Base-by-base conservation (phyloP, 2,888 invertebrate genomes). In the Hemaris fuciformis region DNA sequence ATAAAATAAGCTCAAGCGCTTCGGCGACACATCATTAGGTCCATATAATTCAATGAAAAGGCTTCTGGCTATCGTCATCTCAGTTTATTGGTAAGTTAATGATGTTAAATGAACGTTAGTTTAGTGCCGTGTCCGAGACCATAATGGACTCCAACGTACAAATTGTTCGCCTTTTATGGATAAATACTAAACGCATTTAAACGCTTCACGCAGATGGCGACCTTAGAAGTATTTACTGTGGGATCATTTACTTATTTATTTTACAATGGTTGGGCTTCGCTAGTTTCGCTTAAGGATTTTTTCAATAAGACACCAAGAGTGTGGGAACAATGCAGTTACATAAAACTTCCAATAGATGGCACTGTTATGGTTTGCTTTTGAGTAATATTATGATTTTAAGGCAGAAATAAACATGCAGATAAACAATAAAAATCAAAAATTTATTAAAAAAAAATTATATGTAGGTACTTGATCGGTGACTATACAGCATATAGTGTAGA, bases 1-100 rank as follows among this genome's bases (percentile, higher is more conserved):
- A n/a, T n/a, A n/a, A 46, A 46, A 46, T 46, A 46, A n/a, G 10
- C 15, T 7, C 8, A 53, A 31, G 31, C 27, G 18, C 3, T 10
- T 3, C 18, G 18, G 31, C 27, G 31, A 3, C 2, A 27, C 31
- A 53, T 53, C 27, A 53, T 53, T 53, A 31, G 53, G 27, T 53
- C 7, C 18, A 18, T 46, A 46, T 53, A 31, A 53, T 53, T 53
- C 31, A 27, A 53, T 53, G 53, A 53, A 53, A 31, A 53, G 27
- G 27, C 48, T 25, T 53, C 27, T 63, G 61, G 67, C 71, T 64
- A 70, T 70, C 62, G 68, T 65, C 63, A 70, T 70, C 72, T 70
- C 48, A 41, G 63, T 75, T 72, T 75, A 76, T 72, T 69, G 68
- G 67, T 64, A 61, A 62, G 70, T 74, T 70, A 70, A 70, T 68